Evolutionary conservation across 2,797 vertebrate genomes (phyloP), one percentile per base, ranked within the genome.

Genomic region (Orestias chungarensis): DNA sequence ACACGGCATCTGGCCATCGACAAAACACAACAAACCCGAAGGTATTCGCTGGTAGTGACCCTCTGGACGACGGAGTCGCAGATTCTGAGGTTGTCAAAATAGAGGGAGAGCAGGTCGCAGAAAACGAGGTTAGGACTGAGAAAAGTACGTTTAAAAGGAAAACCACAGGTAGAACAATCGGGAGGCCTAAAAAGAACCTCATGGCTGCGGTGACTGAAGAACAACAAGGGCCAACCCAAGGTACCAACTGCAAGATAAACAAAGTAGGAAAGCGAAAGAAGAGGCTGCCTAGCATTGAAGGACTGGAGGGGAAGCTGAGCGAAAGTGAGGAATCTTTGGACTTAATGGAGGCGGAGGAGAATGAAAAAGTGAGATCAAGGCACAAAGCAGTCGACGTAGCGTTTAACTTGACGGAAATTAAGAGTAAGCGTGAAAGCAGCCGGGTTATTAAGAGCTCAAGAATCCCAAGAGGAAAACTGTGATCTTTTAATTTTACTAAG

Each of bases 111-210:
- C 31, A 10, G 0, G 64, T 66, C 23, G 17, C 38, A 62, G 61
- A 64, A 8, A 35, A 73, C 2, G 25, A 43, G n/a, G 42, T 2
- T n/a, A 15, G 29, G 2, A 6, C 29, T 7, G 18, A 47, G 42
- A 42, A 6, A 1, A 42, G 52, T 2, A 71, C 25, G 46, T n/a
- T n/a, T n/a, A 82, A 6, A 29, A 76, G 23, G 8, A 64, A 38
- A 20, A n/a, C n/a, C 49, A 83, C 79, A 17, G 82, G 76, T 1
- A 75, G 86, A 52, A 82, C 87, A 2, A 66, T 57, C 0, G 84
- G 82, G 61, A 79, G 82, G 57, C 84, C 84, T 0, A 85, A 75
- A 52, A 83, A 40, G 9, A 42, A 66, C 6, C 5, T 25, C 57
- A 2, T 33, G 1, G 67, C 18, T 10, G 3, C 14, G 5, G 4